Conservation (phyloP, 2,888 invertebrate species). For the Acleris literana region DNA sequence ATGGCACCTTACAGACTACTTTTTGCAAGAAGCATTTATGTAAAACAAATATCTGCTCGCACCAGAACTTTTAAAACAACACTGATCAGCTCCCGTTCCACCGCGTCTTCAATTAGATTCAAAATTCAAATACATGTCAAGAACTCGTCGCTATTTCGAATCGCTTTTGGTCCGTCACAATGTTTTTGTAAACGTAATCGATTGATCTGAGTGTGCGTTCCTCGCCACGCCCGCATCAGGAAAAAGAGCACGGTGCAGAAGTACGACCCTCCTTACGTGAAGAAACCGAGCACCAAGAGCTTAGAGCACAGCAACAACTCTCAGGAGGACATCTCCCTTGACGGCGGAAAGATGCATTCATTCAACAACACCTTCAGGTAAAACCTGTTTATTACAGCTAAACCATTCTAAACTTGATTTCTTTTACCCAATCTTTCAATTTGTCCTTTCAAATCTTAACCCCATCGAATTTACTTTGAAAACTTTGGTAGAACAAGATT, state of each 20-base stretch:
- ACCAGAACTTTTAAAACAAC: background rate
- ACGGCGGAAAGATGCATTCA: conserved; percentile 91
- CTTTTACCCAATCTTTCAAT: conserved; percentile 33
- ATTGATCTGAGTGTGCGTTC: conserved; percentile 84
- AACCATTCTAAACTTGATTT: conserved; percentile 35
- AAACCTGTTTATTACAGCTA: conserved; percentile 3
- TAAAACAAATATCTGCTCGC: background rate
- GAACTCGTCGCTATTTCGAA: conserved; percentile 53
- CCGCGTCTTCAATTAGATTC: conserved; percentile 38
- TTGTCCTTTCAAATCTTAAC: conserved; percentile 10
- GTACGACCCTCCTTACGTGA: conserved; percentile 93
- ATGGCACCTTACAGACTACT: conserved; percentile 27
- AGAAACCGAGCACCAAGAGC: conserved; percentile 91
- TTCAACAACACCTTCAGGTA: conserved; percentile 92
- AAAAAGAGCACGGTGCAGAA: conserved; percentile 95
- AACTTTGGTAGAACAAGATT: conserved; percentile 35
- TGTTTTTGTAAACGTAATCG: conserved; percentile 77
- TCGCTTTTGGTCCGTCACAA: conserved; percentile 50
- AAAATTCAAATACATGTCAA: conserved; percentile 40
- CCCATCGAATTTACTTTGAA: conserved; percentile 20
- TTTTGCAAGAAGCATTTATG: background rate
- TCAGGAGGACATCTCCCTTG: conserved; percentile 91
- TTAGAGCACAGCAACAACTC: conserved; percentile 89
- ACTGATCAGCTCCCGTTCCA: conserved; percentile 51
- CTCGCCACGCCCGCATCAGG: conserved; percentile 85